Evolutionary conservation across 1,140 invertebrate species (phyloP).

Genomic region (Leptinotarsa undecemlineata): DNA sequence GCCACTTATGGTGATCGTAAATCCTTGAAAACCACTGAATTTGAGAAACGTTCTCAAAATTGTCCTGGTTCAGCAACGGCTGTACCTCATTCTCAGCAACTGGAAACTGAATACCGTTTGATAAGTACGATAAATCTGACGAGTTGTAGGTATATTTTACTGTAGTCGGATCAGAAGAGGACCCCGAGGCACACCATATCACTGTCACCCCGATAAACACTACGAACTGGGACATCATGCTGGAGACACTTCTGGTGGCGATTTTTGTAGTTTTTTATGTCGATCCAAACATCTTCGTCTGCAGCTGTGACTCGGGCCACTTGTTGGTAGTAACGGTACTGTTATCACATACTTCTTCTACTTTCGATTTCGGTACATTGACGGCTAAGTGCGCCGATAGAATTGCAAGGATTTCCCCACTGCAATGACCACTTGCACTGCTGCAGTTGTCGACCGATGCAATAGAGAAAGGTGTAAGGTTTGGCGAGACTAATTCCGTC

Average conservation of each 20-base stretch:
- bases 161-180: conserved; percentile 21
- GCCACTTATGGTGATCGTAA: conserved; percentile 70
- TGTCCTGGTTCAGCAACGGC: conserved; percentile 24
- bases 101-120: conserved; percentile 52
- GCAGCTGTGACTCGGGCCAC: not conserved
- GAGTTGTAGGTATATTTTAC: conserved; percentile 47
- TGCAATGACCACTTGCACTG: conserved; percentile 7
- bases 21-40: conserved; percentile 67
- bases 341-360: conserved; percentile 22
- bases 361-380: conserved; percentile 33
- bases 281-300: not conserved
- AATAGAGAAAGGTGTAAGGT: conserved; percentile 3
- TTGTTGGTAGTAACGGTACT: conserved; percentile 7
- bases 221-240: conserved; percentile 15
- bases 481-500: not conserved
- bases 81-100: conserved; percentile 36
- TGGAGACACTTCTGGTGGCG: not conserved
- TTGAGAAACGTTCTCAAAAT: conserved; percentile 45
- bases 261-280: not conserved
- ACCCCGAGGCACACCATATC: conserved; percentile 23
- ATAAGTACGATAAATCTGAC: conserved; percentile 50
- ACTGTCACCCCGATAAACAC: conserved; percentile 9
- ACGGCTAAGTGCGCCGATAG: not conserved
- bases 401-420: conserved; percentile 14
- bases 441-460: not conserved